A percentile compares a stretch with the other conserved stretches of the same genome.
These are phyloP conservation scores for Drosophila testacea DNA, from an alignment of 2,888 invertebrate species.

Conservation along the genomic window DNA sequence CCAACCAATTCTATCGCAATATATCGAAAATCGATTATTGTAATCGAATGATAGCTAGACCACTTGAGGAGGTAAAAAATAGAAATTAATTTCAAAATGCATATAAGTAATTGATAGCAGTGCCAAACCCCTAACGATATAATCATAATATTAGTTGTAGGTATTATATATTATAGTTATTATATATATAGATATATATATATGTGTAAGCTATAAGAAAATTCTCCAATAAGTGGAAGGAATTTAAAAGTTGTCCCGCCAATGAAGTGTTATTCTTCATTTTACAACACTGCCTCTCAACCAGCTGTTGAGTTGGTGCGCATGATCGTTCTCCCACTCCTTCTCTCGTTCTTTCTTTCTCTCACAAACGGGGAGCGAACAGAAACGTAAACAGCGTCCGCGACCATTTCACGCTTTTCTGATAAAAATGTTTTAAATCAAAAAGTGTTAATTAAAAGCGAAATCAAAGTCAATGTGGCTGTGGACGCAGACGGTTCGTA, in stretches of 20 bases:
- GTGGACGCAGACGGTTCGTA: constrained; percentile 71
- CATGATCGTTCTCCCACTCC: constrained; percentile 45
- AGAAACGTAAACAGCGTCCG: constrained; percentile 76
- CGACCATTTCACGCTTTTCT: constrained; percentile 72
- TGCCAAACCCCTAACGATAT: neutral
- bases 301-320: constrained; percentile 52
- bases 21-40: constrained; percentile 29
- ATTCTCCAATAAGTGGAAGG: neutral
- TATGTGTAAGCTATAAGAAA: neutral
- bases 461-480: constrained; percentile 79
- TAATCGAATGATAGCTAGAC: constrained; percentile 12
- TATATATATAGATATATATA: too few relatives aligned
- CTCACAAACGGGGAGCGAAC: constrained; percentile 44
- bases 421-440: constrained; percentile 80
- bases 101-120: too few relatives aligned
- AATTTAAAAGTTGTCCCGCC: constrained; percentile 33
- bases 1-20: constrained; percentile 3
- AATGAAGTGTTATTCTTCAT: neutral
- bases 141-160: neutral
- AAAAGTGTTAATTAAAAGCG: constrained; percentile 77
- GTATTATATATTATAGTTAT: too few relatives aligned
- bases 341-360: constrained; percentile 23
- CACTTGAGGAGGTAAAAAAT: neutral
- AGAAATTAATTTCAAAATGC: neutral
- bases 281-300: constrained; percentile 30